Base-by-base conservation (phyloP, 2,113 vertebrate species). In the Chrysemys picta region DNA sequence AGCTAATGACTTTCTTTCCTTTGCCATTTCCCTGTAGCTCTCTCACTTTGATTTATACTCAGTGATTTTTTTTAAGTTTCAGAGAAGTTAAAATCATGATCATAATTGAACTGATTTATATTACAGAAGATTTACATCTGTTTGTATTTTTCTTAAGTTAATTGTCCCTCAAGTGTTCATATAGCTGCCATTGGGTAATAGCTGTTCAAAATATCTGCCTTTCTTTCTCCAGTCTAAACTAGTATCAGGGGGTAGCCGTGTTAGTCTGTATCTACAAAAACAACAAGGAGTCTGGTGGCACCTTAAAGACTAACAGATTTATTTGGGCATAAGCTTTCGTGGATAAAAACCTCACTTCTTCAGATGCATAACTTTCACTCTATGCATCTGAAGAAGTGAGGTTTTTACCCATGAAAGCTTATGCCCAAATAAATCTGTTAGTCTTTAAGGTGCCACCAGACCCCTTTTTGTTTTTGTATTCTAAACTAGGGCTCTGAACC, bases 31-130 rank as follows among this genome's bases (percentile, higher is more conserved):
- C 91, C 93, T 93, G 93, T 93, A 78, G 92, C 86, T 91, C 91
- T 88, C 96, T 91, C 89, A 82, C 89, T 97, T 95, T 96, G 96
- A 97, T 97, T 97, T 97, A 97, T 97, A 95, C 93, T 95, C 84
- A 85, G 82, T 94, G 89, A 95, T 95, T 97, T 96, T 96, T 96
- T 94, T 96, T 95, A 90, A 94, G 94, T 93, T 93, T 89, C 84
- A 88, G 59, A 90, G 82, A 95, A 95, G 92, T 97, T 95, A 95
- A 97, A 95, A 94, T 95, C 96, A 96, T 65, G 53, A 84, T 97
- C 89, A 85, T 89, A 29, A 80, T 79, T 72, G 84, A 95, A 88
- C 79, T 96, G 80, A 97, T 96, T 96, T 65, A 84, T 96, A 49
- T 80, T 50, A 80, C 45, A 80, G 49, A 80, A 50, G 6, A 49